Evolutionary conservation across 2,888 invertebrate species (phyloP).

Genomic region (Tridacna crocea): DNA sequence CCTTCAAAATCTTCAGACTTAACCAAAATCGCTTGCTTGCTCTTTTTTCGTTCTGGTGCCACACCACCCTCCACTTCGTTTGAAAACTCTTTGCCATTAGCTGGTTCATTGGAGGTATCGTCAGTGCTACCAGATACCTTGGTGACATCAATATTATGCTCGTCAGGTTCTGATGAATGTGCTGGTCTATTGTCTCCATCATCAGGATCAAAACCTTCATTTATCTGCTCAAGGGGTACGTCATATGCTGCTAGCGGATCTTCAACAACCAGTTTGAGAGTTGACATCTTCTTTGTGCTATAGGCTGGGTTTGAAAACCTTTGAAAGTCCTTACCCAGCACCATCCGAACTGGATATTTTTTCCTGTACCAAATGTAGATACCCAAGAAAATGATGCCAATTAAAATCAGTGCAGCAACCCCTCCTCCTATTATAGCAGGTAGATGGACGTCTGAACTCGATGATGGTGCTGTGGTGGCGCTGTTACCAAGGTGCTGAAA

Average conservation of each 20-base stretch:
- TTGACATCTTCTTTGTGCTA: constrained; percentile 55
- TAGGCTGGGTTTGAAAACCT: constrained; percentile 76
- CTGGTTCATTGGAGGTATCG: background rate
- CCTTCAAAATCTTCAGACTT: constrained; percentile 9
- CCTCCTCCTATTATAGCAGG: constrained; percentile 70
- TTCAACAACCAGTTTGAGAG: constrained; percentile 62
- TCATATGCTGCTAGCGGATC: constrained; percentile 35
- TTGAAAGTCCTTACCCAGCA: constrained; percentile 73
- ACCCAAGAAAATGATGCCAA: constrained; percentile 43
- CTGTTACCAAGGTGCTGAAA: constrained; percentile 31
- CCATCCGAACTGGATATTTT: constrained; percentile 78
- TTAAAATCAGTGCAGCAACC: constrained; percentile 60
- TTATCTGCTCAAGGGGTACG: background rate
- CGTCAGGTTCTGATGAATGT: background rate
- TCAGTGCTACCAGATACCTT: background rate
- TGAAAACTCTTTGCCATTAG: background rate
- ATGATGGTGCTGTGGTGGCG: constrained; percentile 27
- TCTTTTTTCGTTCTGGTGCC: background rate
- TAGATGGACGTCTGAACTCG: background rate
- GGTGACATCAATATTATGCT: background rate
- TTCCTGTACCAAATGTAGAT: constrained; percentile 75
- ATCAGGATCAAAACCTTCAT: constrained; percentile 25
- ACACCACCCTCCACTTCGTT: background rate
- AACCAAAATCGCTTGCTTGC: constrained; percentile 2
- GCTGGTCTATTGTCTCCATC: constrained; percentile 8